A percentile compares a stretch with the other conserved stretches of the same genome.
Conservation (phyloP, 2,888 invertebrate species). For the Cantharis rustica region DNA sequence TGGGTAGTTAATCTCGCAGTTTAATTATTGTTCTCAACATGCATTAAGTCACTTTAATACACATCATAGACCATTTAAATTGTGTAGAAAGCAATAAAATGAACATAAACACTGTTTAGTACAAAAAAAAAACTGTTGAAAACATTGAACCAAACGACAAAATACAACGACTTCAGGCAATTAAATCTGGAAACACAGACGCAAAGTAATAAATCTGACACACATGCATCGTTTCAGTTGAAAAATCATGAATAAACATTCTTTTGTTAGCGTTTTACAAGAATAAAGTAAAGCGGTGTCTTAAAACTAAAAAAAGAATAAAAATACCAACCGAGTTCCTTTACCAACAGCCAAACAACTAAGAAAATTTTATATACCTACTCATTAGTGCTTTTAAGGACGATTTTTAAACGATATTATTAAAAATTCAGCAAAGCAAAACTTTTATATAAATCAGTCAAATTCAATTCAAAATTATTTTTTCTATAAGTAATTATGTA, state of each 20-base stretch:
- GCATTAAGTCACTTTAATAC: not conserved
- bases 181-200: constrained; percentile 15
- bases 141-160: constrained; percentile 6
- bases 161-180: constrained; percentile 9
- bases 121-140: not conserved
- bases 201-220: constrained; percentile 19
- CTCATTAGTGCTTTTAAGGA: constrained; percentile 26
- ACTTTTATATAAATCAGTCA: constrained; percentile 1
- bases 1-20: not conserved
- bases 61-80: not conserved
- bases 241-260: constrained; percentile 27
- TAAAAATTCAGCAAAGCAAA: not conserved
- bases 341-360: constrained; percentile 20
- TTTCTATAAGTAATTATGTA: not conserved
- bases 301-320: constrained; percentile 10
- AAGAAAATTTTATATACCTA: constrained; percentile 13
- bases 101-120: not conserved
- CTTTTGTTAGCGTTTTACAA: constrained; percentile 15
- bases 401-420: constrained; percentile 13
- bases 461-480: constrained; percentile 8
- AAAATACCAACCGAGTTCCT: constrained; percentile 8
- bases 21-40: not conserved
- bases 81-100: constrained; percentile 3
- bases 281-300: not conserved
- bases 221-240: constrained; percentile 21